Percentiles rank a stretch among this genome's conserved stretches.
Evolutionary conservation across 2,888 invertebrate species (phyloP).

Genomic region (Lasioglossum malachurum): DNA sequence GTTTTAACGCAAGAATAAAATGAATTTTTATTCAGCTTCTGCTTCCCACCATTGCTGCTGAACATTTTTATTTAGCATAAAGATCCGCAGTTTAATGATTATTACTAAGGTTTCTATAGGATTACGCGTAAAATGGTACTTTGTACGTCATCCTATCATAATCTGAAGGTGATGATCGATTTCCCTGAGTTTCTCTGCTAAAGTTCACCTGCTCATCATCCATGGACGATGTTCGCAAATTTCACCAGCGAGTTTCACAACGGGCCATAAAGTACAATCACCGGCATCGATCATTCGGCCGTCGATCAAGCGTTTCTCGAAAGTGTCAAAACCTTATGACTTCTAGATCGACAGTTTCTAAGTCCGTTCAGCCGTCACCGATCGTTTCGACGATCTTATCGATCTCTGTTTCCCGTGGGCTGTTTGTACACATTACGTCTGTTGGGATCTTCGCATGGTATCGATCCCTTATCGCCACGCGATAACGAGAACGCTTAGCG

Average conservation of each 20-base stretch:
- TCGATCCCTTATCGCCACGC: slow-evolving; percentile 65
- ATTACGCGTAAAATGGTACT: neutral
- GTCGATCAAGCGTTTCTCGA: slow-evolving; percentile 43
- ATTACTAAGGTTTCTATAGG: too few relatives aligned
- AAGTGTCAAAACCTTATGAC: slow-evolving; percentile 55
- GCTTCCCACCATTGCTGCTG: too few relatives aligned
- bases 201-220: neutral
- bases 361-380: neutral
- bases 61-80: too few relatives aligned
- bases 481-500: slow-evolving; percentile 65
- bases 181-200: neutral
- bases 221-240: neutral
- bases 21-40: too few relatives aligned
- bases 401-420: slow-evolving; percentile 14
- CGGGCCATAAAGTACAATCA: neutral
- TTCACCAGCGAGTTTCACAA: neutral
- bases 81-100: too few relatives aligned
- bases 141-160: neutral
- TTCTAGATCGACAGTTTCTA: slow-evolving; percentile 32
- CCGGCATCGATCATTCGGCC: slow-evolving; percentile 38
- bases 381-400: slow-evolving; percentile 55
- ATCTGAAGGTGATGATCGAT: neutral
- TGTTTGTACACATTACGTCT: slow-evolving; percentile 62
- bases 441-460: slow-evolving; percentile 57
- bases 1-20: neutral